These are phyloP conservation scores for Tetranychus cinnabarinus DNA, from an alignment of 1,140 invertebrate species.

Conservation along the genomic window DNA sequence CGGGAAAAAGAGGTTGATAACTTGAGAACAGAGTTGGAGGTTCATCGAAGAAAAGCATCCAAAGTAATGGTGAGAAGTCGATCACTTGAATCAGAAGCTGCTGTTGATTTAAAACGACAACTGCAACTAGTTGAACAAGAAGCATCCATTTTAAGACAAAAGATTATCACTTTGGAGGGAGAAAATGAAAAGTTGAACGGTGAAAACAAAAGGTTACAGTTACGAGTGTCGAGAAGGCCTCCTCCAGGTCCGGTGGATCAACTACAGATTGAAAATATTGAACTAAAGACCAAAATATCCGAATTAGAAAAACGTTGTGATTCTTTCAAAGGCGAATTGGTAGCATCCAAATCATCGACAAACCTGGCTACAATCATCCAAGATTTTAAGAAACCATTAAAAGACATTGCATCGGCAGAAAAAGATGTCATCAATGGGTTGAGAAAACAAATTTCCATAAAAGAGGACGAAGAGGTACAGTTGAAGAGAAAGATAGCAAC, in stretches of 20 bases:
- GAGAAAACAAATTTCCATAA: neutral
- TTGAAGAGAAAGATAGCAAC: neutral
- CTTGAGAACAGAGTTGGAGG: conserved; percentile 39
- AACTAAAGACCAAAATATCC: conserved; percentile 32
- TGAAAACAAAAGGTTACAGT: conserved; percentile 39
- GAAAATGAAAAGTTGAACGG: conserved; percentile 44
- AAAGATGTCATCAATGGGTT: neutral
- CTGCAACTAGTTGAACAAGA: conserved; percentile 47
- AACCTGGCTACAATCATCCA: neutral
- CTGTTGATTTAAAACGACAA: conserved; percentile 39
- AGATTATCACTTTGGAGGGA: conserved; percentile 35
- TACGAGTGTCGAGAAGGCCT: conserved; percentile 17
- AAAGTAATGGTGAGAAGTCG: conserved; percentile 16
- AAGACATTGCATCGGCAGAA: neutral
- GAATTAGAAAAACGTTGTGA: conserved; percentile 37
- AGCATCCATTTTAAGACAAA: conserved; percentile 34
- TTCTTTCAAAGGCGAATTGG: neutral
- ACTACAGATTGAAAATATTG: conserved; percentile 25
- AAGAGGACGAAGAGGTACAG: neutral
- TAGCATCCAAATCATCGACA: neutral
- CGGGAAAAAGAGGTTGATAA: conserved; percentile 55
- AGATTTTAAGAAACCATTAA: too few relatives aligned
- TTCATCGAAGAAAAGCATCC: conserved; percentile 25
- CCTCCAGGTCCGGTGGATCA: conserved; percentile 16
- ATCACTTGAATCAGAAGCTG: conserved; percentile 28